Percentiles rank a stretch among this genome's conserved stretches.
These are phyloP conservation scores for Lutraria lutraria DNA, from an alignment of 2,888 invertebrate genomes.

Conservation along the genomic window DNA sequence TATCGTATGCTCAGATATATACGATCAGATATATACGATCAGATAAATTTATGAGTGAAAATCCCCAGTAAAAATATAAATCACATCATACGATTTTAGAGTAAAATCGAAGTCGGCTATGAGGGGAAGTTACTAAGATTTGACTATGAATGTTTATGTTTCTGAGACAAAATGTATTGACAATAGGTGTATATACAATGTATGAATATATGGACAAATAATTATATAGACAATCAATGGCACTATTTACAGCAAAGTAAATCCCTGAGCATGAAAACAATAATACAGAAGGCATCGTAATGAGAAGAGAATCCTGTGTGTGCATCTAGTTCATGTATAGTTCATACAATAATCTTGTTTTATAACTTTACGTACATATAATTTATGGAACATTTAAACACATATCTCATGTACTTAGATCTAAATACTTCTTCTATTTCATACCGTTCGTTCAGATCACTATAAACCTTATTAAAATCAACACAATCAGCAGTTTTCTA, in stretches of 20 bases:
- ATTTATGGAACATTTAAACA: no score
- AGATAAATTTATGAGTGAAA: background rate
- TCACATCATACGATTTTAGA: background rate
- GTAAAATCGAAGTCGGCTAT: no score
- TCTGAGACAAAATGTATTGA: background rate
- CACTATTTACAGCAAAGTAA: constrained; percentile 24
- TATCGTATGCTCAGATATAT: no score
- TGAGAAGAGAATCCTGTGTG: background rate
- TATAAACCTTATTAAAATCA: no score
- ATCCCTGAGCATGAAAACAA: constrained; percentile 38
- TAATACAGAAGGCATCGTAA: constrained; percentile 22
- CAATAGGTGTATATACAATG: background rate
- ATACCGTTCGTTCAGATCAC: no score
- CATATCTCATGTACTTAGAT: no score
- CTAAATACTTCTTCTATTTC: no score
- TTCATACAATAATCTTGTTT: background rate
- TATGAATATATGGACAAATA: background rate
- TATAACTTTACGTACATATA: no score
- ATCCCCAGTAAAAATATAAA: background rate
- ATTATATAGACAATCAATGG: constrained; percentile 21
- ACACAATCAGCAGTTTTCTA: no score
- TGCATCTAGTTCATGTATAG: background rate
- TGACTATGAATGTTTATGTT: background rate
- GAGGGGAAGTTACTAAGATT: no score
- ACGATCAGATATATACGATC: background rate